These are phyloP conservation scores for Caenorhabditis imperialis DNA, from an alignment of 2,888 invertebrate species.

Conservation along the genomic window DNA sequence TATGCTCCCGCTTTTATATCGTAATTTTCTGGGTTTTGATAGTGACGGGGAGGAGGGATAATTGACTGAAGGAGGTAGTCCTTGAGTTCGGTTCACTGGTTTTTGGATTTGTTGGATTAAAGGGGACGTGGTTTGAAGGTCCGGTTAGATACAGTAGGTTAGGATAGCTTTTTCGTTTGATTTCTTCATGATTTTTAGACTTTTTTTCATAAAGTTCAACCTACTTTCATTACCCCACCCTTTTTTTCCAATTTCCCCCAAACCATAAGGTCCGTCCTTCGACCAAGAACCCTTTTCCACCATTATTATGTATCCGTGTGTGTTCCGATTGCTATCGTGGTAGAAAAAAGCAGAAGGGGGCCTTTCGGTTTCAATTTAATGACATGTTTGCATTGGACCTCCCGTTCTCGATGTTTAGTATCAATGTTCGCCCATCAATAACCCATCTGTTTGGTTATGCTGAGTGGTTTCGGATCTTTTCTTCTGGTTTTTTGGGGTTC, in stretches of 20 bases:
- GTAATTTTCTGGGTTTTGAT: slow-evolving; percentile 31
- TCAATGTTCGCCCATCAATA: slow-evolving; percentile 26
- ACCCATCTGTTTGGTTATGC: too few species aligned
- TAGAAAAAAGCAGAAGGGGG: slow-evolving; percentile 18
- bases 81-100: slow-evolving; percentile 23
- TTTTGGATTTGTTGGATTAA: too few species aligned
- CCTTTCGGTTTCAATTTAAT: slow-evolving; percentile 54
- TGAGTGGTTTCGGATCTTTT: too few species aligned
- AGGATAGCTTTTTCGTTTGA: too few species aligned
- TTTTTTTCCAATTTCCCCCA: slow-evolving; percentile 1
- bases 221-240: background rate
- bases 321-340: slow-evolving; percentile 13
- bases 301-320: slow-evolving; percentile 48
- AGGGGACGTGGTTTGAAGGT: background rate
- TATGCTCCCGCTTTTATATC: slow-evolving; percentile 44
- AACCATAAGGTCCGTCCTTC: too few species aligned
- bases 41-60: background rate
- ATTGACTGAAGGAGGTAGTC: too few species aligned
- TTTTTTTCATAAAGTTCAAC: too few species aligned
- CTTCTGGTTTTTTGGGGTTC: too few species aligned
- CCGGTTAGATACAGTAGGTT: too few species aligned
- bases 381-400: slow-evolving; percentile 47
- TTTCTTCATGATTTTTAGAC: too few species aligned
- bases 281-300: too few species aligned
- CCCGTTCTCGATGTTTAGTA: slow-evolving; percentile 46